Percentiles rank a stretch among this genome's conserved stretches.
phyloP scores from a whole-genome alignment of 1,140 invertebrate genomes.

The Diorhabda sublineata region DNA sequence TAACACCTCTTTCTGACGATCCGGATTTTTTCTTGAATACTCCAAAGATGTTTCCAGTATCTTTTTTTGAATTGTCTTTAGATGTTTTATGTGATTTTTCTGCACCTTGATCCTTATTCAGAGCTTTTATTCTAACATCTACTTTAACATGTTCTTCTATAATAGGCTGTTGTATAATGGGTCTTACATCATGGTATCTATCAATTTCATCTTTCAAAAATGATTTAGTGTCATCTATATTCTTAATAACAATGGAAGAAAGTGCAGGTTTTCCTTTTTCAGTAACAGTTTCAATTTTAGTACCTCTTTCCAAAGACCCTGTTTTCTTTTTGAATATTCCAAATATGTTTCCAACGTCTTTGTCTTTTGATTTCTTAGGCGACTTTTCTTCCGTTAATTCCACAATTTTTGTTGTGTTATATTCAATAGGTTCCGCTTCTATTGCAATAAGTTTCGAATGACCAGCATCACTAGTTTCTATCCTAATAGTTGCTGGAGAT shows the following conservation, averaged over 20 bases:
- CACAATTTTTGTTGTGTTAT: neutral
- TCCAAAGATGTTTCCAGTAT: conserved; percentile 31
- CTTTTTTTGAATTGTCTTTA: conserved; percentile 16
- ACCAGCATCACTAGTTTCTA: neutral
- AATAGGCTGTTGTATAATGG: neutral
- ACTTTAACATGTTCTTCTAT: neutral
- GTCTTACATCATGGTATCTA: conserved; percentile 26
- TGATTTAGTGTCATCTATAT: conserved; percentile 19
- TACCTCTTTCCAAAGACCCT: conserved; percentile 6
- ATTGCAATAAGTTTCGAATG: neutral
- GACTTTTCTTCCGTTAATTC: neutral
- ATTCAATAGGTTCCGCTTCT: neutral
- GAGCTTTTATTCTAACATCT: neutral
- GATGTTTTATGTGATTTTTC: neutral
- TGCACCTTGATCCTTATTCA: neutral
- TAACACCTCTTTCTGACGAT: conserved; percentile 23
- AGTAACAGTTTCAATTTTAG: neutral
- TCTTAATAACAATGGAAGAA: neutral
- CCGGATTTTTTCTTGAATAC: conserved; percentile 31
- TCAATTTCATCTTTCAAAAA: conserved; percentile 26
- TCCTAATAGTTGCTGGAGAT: neutral
- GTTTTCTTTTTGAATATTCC: conserved; percentile 16
- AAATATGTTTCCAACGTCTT: conserved; percentile 4
- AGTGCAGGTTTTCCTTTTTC: neutral
- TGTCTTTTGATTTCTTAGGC: conserved; percentile 3